These are phyloP conservation scores for Apamea epomidion DNA, from an alignment of 2,888 invertebrate genomes.

Conservation along the genomic window DNA sequence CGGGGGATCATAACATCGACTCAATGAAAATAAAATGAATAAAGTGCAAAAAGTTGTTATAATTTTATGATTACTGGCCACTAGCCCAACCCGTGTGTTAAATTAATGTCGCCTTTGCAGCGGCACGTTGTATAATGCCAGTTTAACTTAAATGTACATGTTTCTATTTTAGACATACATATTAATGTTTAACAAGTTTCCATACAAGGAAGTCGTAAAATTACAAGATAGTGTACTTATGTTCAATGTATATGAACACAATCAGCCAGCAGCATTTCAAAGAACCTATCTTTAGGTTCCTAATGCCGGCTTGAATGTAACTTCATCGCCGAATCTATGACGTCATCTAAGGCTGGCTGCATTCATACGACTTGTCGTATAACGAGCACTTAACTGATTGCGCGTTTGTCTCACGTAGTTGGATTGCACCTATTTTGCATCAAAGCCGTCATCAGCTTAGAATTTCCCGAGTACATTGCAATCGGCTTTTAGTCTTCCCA, in stretches of 20 bases:
- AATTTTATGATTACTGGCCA: not conserved
- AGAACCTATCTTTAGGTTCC: not conserved
- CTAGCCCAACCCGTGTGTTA: not conserved
- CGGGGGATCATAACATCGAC: not conserved
- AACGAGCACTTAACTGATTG: slow-evolving; percentile 59
- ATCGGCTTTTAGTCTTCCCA: slow-evolving; percentile 5
- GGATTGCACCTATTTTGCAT: slow-evolving; percentile 44
- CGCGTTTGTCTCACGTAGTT: slow-evolving; percentile 53
- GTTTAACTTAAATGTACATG: not conserved
- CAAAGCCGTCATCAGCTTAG: slow-evolving; percentile 29
- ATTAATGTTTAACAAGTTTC: not conserved
- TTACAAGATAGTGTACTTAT: not conserved
- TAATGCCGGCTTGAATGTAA: slow-evolving; percentile 9
- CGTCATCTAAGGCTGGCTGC: slow-evolving; percentile 33
- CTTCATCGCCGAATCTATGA: slow-evolving; percentile 21
- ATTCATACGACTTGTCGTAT: slow-evolving; percentile 41
- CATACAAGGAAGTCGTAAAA: not conserved
- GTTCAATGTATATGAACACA: not conserved
- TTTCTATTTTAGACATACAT: not conserved
- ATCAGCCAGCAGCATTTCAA: not conserved
- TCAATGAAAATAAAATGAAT: not conserved
- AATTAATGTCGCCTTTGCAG: not conserved
- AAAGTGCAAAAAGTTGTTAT: not conserved
- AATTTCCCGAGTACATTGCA: slow-evolving; percentile 5
- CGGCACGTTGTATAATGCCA: not conserved